phyloP scores from a whole-genome alignment of 2,888 invertebrate genomes.

The Ectemnius cavifrons region DNA sequence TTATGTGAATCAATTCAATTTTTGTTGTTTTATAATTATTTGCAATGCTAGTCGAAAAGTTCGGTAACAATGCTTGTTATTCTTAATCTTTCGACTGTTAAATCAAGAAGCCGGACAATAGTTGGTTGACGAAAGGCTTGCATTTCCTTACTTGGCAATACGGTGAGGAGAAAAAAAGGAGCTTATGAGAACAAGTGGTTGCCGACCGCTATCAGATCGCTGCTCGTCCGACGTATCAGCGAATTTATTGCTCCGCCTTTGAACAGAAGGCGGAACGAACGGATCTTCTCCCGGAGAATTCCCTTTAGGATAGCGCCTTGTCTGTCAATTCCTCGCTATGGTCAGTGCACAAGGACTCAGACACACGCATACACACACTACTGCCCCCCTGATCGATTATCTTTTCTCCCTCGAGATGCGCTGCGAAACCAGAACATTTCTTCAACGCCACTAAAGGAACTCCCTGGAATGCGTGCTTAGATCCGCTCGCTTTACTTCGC shows the following conservation, averaged over 20 bases:
- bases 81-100: too few relatives aligned
- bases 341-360: constrained; percentile 41
- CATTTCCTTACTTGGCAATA: constrained; percentile 55
- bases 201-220: constrained; percentile 60
- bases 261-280: constrained; percentile 37
- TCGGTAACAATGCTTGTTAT: too few relatives aligned
- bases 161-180: constrained; percentile 35
- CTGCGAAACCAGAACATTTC: constrained; percentile 36
- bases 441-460: constrained; percentile 18
- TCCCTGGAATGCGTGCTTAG: constrained; percentile 22
- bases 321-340: constrained; percentile 63
- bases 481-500: constrained; percentile 13
- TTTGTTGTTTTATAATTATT: too few relatives aligned
- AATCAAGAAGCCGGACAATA: too few relatives aligned
- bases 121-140: too few relatives aligned
- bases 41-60: too few relatives aligned
- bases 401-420: constrained; percentile 34
- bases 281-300: constrained; percentile 48
- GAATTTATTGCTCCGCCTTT: constrained; percentile 62
- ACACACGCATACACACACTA: constrained; percentile 10
- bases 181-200: constrained; percentile 36
- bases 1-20: too few relatives aligned
- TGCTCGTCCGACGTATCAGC: constrained; percentile 52
- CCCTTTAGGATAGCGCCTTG: constrained; percentile 58
- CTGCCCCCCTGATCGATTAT: constrained; percentile 54